phyloP scores from a whole-genome alignment of 1,140 invertebrate species.

The Heliconius eleuchia region DNA sequence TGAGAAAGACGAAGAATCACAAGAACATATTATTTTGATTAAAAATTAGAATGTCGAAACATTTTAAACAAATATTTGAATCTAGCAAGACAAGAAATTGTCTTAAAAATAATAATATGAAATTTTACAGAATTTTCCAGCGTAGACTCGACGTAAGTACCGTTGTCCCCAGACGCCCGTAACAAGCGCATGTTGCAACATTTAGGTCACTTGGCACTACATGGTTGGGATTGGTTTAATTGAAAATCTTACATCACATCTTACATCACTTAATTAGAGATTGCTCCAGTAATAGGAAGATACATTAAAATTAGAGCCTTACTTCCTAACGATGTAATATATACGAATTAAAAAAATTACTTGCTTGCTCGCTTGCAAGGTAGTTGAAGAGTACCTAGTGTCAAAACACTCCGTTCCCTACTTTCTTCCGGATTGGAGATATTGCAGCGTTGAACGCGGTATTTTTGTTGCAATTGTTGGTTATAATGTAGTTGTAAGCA shows the following conservation, averaged over 20 bases:
- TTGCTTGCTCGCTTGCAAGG: too few species aligned
- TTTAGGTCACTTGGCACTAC: constrained; percentile 12
- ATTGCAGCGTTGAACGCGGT: too few species aligned
- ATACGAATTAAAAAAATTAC: neutral
- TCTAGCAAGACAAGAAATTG: neutral
- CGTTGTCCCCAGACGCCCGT: constrained; percentile 1
- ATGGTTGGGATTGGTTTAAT: neutral
- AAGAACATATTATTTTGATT: neutral
- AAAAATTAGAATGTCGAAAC: neutral
- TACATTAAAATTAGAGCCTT: neutral
- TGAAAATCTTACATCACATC: constrained; percentile 5
- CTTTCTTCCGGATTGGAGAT: too few species aligned
- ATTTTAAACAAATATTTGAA: too few species aligned
- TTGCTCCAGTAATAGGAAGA: neutral
- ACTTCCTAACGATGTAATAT: neutral
- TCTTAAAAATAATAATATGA: neutral
- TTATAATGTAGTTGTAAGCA: too few species aligned
- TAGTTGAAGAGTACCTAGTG: too few species aligned
- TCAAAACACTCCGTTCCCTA: too few species aligned
- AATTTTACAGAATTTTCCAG: neutral
- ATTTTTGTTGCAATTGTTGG: too few species aligned
- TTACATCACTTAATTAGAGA: neutral
- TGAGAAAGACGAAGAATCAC: too few species aligned
- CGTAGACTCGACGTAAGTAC: neutral
- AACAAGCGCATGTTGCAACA: constrained; percentile 4